These are phyloP conservation scores for Cynodonichthys magdalenae DNA, from an alignment of 2,797 vertebrate species.

Conservation along the genomic window DNA sequence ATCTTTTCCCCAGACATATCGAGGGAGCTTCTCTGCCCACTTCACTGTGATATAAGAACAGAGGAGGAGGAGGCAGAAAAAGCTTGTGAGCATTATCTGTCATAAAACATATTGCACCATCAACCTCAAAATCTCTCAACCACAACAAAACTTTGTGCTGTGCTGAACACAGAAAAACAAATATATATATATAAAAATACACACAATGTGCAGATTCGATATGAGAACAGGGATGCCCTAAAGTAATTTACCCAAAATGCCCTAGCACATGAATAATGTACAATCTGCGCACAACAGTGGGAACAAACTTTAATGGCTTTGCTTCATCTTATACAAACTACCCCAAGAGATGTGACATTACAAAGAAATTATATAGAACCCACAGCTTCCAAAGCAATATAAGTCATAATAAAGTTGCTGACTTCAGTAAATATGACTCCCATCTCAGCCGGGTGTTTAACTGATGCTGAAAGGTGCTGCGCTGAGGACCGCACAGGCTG, in stretches of 20 bases:
- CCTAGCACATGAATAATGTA: constrained; percentile 69
- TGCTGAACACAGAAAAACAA: constrained; percentile 20
- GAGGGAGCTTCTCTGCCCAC: constrained; percentile 35
- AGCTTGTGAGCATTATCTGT: constrained; percentile 39
- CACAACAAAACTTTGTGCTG: constrained; percentile 38
- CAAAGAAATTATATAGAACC: constrained; percentile 60
- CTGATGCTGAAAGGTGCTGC: constrained; percentile 49
- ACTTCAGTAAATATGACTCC: constrained; percentile 67
- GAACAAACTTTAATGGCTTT: constrained; percentile 59
- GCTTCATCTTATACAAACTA: constrained; percentile 62
- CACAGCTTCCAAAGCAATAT: constrained; percentile 57
- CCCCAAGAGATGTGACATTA: constrained; percentile 70
- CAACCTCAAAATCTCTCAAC: constrained; percentile 45
- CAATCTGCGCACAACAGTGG: constrained; percentile 54
- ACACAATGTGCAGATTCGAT: constrained; percentile 42
- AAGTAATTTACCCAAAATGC: constrained; percentile 71
- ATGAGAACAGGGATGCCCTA: constrained; percentile 66
- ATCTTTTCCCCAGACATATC: constrained; percentile 39
- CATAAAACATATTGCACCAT: constrained; percentile 35
- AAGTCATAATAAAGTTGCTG: constrained; percentile 73
- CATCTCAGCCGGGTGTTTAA: constrained; percentile 56
- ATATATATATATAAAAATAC: constrained; percentile 18
- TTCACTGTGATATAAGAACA: constrained; percentile 19
- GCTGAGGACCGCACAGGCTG: constrained; percentile 46
- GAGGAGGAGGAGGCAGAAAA: background rate